Evolutionary conservation across 2,113 vertebrate genomes (phyloP).

Genomic region (Psilopsiagon aymara): DNA sequence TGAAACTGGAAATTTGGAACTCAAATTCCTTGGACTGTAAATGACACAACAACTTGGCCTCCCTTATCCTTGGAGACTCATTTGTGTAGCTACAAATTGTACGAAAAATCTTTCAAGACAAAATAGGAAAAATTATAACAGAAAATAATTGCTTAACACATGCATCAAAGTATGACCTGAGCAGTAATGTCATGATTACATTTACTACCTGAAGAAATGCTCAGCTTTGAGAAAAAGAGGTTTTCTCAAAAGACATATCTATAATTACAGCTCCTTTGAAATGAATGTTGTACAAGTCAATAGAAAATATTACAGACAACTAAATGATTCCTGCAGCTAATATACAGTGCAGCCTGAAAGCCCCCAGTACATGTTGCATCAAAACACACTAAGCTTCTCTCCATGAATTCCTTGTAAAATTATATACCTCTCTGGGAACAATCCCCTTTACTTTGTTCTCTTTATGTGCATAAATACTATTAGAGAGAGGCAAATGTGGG

Average conservation of each 20-base stretch:
- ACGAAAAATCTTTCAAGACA: neutral
- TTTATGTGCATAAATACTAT: neutral
- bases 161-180: neutral
- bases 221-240: neutral
- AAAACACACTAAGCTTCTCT: neutral
- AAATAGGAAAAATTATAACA: conserved; percentile 1
- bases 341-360: neutral
- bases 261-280: conserved; percentile 33
- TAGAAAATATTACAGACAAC: neutral
- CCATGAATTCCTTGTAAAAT: neutral
- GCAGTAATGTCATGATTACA: neutral
- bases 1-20: conserved; percentile 21
- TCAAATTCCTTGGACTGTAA: neutral
- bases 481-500: neutral
- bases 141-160: conserved; percentile 30
- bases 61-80: neutral
- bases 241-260: neutral
- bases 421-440: neutral
- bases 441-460: neutral
- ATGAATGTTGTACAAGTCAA: neutral
- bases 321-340: conserved; percentile 5
- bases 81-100: neutral
- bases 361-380: neutral
- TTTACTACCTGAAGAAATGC: neutral
- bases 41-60: neutral